phyloP scores from a whole-genome alignment of 2,113 vertebrate species.

The Dasypus novemcinctus region DNA sequence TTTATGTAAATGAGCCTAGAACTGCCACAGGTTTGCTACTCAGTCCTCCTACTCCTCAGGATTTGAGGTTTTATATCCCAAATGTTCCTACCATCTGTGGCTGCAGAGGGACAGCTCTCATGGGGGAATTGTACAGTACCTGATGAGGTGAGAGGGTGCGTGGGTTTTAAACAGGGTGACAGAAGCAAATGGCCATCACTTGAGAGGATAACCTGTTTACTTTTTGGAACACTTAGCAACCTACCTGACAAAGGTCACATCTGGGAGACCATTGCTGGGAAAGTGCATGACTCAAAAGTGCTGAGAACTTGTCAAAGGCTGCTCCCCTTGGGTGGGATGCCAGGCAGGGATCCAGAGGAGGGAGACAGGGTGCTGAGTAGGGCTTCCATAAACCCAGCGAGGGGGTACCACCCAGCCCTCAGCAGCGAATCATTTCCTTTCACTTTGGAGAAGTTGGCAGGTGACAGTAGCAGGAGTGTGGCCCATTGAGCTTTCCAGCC shows the following conservation, averaged over 20 bases:
- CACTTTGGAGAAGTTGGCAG: neutral
- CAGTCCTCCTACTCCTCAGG: neutral
- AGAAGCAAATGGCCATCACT: neutral
- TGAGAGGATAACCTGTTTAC: neutral
- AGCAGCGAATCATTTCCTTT: neutral
- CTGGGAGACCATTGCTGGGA: neutral
- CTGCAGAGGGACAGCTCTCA: neutral
- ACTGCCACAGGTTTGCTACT: neutral
- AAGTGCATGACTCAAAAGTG: neutral
- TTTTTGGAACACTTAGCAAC: neutral
- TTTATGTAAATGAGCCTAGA: neutral
- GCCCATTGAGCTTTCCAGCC: neutral
- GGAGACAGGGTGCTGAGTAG: neutral
- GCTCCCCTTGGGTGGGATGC: neutral
- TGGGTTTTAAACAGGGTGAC: neutral
- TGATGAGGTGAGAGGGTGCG: too few relatives aligned
- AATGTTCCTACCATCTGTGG: neutral
- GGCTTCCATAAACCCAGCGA: neutral
- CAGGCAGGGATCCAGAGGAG: neutral
- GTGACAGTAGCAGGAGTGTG: neutral
- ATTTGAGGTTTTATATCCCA: neutral
- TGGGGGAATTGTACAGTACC: neutral
- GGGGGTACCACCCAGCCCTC: neutral
- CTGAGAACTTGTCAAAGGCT: neutral
- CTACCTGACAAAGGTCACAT: neutral